These are phyloP conservation scores for Xiphophorus hellerii DNA, from an alignment of 2,113 vertebrate genomes.

Conservation along the genomic window DNA sequence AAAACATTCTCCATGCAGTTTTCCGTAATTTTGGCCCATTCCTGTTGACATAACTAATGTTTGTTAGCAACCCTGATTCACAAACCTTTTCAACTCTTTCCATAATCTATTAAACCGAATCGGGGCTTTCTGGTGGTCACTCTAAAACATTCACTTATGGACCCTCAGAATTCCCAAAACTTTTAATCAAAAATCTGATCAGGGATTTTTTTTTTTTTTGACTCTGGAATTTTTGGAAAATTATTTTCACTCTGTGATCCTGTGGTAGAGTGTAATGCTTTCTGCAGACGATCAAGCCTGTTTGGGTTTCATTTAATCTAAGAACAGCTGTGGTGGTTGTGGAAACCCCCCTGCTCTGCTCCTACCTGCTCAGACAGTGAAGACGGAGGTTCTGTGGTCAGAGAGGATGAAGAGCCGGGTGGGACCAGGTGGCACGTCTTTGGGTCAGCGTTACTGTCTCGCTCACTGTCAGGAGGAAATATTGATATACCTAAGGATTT, in stretches of 20 bases:
- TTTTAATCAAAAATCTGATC: neutral
- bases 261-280: neutral
- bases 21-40: too few relatives aligned
- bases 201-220: neutral
- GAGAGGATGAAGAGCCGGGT: conserved; percentile 26
- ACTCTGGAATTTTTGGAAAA: neutral
- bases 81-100: too few relatives aligned
- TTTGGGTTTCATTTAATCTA: conserved; percentile 1
- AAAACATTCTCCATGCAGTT: too few relatives aligned
- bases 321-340: neutral
- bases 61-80: too few relatives aligned
- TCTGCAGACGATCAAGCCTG: neutral
- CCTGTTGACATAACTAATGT: too few relatives aligned
- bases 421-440: conserved; percentile 49
- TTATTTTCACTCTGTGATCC: neutral
- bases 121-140: too few relatives aligned
- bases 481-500: neutral
- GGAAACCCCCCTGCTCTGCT: neutral
- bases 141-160: too few relatives aligned
- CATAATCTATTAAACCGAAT: too few relatives aligned
- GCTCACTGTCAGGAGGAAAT: conserved; percentile 55
- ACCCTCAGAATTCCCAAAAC: too few relatives aligned
- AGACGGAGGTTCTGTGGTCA: neutral
- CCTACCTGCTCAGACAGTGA: conserved; percentile 35
- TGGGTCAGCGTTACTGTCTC: conserved; percentile 4